These are phyloP conservation scores for Thalassarche chlororhynchos DNA, from an alignment of 2,113 vertebrate genomes.

Conservation along the genomic window DNA sequence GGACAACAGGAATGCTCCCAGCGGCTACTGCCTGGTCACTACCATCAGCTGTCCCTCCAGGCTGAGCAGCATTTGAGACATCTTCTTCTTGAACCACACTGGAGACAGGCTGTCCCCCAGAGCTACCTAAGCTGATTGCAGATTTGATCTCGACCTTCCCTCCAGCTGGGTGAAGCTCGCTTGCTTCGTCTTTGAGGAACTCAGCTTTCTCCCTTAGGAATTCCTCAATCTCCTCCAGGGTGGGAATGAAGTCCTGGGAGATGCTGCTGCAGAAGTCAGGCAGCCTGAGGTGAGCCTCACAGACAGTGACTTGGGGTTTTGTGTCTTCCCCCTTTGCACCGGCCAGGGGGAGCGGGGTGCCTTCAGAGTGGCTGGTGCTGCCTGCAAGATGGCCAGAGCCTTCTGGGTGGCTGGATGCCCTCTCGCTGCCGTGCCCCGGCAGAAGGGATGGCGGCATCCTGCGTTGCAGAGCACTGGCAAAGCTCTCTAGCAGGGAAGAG, in stretches of 20 bases:
- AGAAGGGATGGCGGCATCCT: constrained; percentile 5
- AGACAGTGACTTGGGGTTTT: constrained; percentile 25
- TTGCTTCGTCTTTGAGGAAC: constrained; percentile 65
- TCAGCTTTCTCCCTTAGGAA: constrained; percentile 86
- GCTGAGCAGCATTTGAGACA: neutral
- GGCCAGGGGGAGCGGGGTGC: neutral
- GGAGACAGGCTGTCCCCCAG: neutral
- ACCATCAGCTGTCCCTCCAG: neutral
- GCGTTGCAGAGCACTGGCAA: neutral
- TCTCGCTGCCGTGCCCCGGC: neutral
- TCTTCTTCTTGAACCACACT: neutral
- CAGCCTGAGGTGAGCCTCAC: constrained; percentile 62
- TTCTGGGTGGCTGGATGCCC: neutral
- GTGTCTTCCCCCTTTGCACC: constrained; percentile 37
- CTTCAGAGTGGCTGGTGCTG: neutral
- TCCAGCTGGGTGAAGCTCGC: neutral
- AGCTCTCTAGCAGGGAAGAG: constrained; percentile 30
- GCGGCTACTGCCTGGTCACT: neutral
- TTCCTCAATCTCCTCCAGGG: constrained; percentile 90
- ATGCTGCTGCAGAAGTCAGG: constrained; percentile 77
- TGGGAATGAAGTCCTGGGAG: constrained; percentile 81
- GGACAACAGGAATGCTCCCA: constrained; percentile 71
- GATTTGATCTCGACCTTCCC: neutral
- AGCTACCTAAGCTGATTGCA: neutral
- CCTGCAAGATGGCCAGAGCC: neutral